These are phyloP conservation scores for Leptarthrus brevirostris DNA, from an alignment of 2,888 invertebrate genomes.

Conservation along the genomic window DNA sequence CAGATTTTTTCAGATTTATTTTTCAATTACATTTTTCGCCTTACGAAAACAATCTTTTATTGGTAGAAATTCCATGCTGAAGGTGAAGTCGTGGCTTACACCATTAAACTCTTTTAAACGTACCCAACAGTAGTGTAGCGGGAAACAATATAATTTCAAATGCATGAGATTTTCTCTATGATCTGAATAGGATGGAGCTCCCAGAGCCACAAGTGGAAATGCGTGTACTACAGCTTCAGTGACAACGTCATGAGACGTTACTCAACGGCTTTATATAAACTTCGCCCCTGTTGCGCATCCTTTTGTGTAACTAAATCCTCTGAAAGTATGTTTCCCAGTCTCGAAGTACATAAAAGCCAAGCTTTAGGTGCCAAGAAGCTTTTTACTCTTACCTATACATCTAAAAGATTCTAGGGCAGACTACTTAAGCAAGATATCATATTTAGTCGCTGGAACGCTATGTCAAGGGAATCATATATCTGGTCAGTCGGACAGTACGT, in stretches of 20 bases:
- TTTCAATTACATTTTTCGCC: slow-evolving; percentile 24
- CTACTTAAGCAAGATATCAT: no score
- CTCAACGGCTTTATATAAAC: slow-evolving; percentile 30
- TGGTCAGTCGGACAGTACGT: not conserved
- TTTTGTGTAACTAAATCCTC: slow-evolving; percentile 18
- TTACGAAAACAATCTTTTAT: slow-evolving; percentile 13
- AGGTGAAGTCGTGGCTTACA: not conserved
- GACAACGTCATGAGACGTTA: not conserved
- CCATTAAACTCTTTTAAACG: no score
- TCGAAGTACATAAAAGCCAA: not conserved
- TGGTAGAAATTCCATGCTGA: not conserved
- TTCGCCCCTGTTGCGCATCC: slow-evolving; percentile 53
- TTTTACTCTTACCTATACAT: no score
- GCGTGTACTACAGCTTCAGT: not conserved
- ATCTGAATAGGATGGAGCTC: not conserved
- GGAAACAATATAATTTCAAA: not conserved
- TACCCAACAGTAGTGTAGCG: no score
- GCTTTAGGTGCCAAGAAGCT: slow-evolving; percentile 12
- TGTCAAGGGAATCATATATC: slow-evolving; percentile 42
- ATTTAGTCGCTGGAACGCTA: slow-evolving; percentile 51
- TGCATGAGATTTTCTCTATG: no score
- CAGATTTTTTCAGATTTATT: slow-evolving; percentile 34
- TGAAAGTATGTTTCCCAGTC: not conserved
- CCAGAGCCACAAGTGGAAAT: not conserved
- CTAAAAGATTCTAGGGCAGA: not conserved